A percentile compares a stretch with the other conserved stretches of the same genome.
These are phyloP conservation scores for Rhodinocichla rosea DNA, from an alignment of 2,113 vertebrate genomes.

Conservation along the genomic window DNA sequence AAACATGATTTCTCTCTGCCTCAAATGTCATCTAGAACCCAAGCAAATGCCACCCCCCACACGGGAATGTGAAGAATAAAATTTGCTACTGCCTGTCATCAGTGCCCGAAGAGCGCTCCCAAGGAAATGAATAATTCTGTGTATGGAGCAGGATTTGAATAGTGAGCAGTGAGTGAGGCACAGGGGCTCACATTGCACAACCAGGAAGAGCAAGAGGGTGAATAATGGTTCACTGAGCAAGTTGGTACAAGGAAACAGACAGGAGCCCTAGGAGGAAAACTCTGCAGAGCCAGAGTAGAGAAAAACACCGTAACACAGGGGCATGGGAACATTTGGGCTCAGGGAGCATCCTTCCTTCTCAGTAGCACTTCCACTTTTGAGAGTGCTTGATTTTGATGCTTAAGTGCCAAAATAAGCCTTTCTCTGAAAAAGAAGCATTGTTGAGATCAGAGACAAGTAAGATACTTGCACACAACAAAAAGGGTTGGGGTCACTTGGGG, in stretches of 20 bases:
- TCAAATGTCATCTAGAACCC: neutral
- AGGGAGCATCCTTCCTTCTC: neutral
- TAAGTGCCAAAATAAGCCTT: neutral
- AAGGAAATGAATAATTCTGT: slow-evolving; percentile 50
- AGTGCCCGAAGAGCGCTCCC: neutral
- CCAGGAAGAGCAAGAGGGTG: neutral
- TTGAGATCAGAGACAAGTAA: neutral
- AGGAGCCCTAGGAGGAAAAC: neutral
- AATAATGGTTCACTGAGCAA: slow-evolving; percentile 37
- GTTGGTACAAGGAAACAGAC: neutral
- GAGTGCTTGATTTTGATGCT: neutral
- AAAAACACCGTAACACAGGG: neutral
- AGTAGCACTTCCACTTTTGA: neutral
- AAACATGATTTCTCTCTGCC: neutral
- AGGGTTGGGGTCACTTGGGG: neutral
- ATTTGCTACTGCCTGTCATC: neutral
- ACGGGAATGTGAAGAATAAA: neutral
- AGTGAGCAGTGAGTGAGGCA: neutral
- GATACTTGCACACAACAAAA: neutral
- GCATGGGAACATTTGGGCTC: accelerated
- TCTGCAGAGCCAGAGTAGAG: neutral
- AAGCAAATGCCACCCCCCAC: slow-evolving; percentile 2
- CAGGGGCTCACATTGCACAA: slow-evolving; percentile 17
- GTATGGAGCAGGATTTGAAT: neutral
- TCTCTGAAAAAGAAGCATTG: neutral